Base-by-base conservation (phyloP, 2,797 vertebrate species). In the Psittacula echo region DNA sequence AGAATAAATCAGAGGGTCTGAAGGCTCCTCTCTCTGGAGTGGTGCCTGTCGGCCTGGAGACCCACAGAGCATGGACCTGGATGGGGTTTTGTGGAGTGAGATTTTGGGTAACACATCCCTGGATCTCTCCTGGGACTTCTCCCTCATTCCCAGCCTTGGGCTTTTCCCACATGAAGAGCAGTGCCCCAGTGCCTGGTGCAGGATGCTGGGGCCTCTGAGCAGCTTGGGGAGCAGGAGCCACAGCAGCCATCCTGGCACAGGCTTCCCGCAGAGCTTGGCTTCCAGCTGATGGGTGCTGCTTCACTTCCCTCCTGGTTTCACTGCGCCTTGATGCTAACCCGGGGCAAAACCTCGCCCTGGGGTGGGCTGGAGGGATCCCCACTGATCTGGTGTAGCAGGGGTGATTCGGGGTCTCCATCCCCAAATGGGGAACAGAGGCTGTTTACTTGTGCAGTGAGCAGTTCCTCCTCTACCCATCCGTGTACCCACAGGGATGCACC, bases 131-230 rank as follows among this genome's bases (percentile, higher is more conserved):
- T 56, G 1, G 22, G 37, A 18, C 7, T 87, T 83, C 27, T 70
- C 23, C 39, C 3, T 0, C 19, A 13, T 74, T 67, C 39, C 68
- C 51, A 5, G 0, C 0, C 29, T 39, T 7, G 30, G 47, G 17
- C 17, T 74, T 67, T 71, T 68, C 70, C 48, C 58, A 23, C 10
- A 9, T 4, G 37, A 29, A 32, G 37, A 0, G 6, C 1, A 1
- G 2, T 30, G 7, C 11, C 45, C 44, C 53, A 5, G 0, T 0
- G 8, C 22, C 13, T 2, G 3, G 14, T 2, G 5, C 2, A 14
- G 62, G 62, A 18, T 11, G 39, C 29, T 13, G 67, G 51, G 60
- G 53, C 6, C 32, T 39, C 39, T 2, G 51, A 48, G n/a, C 41
- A 24, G 71, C 32, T 1, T 1, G 8, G 64, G 22, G 1, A 37